phyloP scores from a whole-genome alignment of 2,113 vertebrate species.

The Micromys minutus region DNA sequence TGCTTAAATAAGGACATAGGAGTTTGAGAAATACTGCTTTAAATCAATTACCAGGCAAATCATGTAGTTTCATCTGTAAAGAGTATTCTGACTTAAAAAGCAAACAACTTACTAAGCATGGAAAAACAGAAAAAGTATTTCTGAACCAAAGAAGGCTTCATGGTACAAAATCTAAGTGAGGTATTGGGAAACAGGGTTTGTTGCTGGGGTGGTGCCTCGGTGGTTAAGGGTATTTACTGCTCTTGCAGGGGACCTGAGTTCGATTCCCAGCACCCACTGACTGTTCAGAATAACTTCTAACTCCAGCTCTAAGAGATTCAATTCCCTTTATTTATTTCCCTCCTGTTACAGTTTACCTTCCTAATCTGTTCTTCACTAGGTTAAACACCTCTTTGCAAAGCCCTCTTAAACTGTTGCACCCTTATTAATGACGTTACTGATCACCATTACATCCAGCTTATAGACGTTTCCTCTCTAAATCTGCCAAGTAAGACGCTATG shows the following conservation, averaged over 20 bases:
- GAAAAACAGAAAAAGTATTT: constrained; percentile 1
- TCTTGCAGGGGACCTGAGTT: neutral
- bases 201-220: neutral
- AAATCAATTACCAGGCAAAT: neutral
- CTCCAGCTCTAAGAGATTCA: neutral
- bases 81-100: constrained; percentile 6
- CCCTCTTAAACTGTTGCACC: neutral
- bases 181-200: neutral
- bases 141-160: neutral
- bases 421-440: neutral
- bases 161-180: neutral
- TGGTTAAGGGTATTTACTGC: neutral
- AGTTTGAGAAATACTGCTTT: neutral
- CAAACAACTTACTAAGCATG: neutral
- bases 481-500: neutral
- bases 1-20: neutral
- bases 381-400: neutral
- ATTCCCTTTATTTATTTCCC: neutral
- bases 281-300: neutral
- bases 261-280: neutral
- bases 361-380: constrained; percentile 7
- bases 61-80: constrained; percentile 38
- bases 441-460: neutral
- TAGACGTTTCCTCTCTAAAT: neutral
- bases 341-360: neutral